phyloP scores from a whole-genome alignment of 2,797 vertebrate genomes.

The Yasuhikotakia modesta region DNA sequence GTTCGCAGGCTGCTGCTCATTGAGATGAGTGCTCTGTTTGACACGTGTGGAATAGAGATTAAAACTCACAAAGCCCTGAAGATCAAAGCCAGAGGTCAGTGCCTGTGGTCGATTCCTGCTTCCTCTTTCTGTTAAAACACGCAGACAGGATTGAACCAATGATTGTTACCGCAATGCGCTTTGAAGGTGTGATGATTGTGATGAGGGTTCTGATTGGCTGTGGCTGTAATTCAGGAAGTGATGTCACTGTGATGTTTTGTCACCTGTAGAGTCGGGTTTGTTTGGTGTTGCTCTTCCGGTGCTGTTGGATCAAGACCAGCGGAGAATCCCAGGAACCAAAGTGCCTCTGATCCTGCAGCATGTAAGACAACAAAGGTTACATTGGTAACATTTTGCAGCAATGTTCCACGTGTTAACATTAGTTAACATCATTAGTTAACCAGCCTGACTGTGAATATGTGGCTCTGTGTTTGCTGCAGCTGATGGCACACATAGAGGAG shows the following conservation, averaged over 20 bases:
- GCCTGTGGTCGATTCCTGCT: neutral
- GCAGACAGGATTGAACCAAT: too few relatives aligned
- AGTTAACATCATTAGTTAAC: too few relatives aligned
- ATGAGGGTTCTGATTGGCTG: conserved; percentile 25
- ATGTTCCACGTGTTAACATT: too few relatives aligned
- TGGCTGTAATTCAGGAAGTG: neutral
- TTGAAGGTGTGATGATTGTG: neutral
- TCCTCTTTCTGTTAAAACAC: neutral
- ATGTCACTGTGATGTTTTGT: neutral
- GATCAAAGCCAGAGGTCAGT: conserved; percentile 89
- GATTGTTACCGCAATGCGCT: too few relatives aligned
- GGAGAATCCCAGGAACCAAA: conserved; percentile 79
- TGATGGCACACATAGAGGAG: conserved; percentile 88
- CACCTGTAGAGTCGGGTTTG: conserved; percentile 84
- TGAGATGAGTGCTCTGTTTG: conserved; percentile 92
- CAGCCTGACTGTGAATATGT: neutral
- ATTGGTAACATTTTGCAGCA: too few relatives aligned
- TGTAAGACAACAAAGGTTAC: conserved; percentile 68
- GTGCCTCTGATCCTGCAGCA: conserved; percentile 91
- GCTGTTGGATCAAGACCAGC: conserved; percentile 94
- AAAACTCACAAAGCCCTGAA: conserved; percentile 92
- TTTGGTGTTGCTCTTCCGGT: conserved; percentile 86
- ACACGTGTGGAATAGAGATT: conserved; percentile 85
- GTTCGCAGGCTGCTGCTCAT: conserved; percentile 86
- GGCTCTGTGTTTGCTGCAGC: conserved; percentile 67